Conservation (phyloP, 23 tunicate genomes). For the Ciona savignyi region DNA sequence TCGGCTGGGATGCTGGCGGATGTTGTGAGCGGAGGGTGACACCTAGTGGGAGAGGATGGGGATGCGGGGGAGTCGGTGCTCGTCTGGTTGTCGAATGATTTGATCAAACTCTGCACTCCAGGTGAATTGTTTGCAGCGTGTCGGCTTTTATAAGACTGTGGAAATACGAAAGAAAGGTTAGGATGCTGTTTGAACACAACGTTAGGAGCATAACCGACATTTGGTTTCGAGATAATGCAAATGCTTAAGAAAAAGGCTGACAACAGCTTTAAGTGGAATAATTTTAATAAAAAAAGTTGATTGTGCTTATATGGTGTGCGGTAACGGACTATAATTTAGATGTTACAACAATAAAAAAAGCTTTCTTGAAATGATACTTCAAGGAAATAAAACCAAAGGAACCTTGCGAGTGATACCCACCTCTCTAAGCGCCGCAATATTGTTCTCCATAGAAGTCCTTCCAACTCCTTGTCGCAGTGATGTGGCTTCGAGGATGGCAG, state of each 20-base stretch:
- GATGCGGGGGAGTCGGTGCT: constrained; percentile 1
- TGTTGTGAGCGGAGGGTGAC: constrained; percentile 4
- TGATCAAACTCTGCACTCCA: constrained; percentile 89
- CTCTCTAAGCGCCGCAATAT: constrained; percentile 56
- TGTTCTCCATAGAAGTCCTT: constrained; percentile 38
- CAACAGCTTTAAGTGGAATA: too few species aligned
- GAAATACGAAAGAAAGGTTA: too few species aligned
- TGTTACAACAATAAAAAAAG: background rate
- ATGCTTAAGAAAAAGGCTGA: too few species aligned
- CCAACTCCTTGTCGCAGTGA: constrained; percentile 27
- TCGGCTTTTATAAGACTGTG: constrained; percentile 27
- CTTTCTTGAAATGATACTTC: background rate
- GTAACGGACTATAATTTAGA: background rate
- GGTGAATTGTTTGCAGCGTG: constrained; percentile 60
- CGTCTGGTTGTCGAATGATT: constrained; percentile 61
- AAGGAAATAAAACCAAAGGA: background rate
- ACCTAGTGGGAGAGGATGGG: constrained; percentile 10
- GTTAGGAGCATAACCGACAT: too few species aligned
- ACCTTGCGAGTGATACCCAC: constrained; percentile 5
- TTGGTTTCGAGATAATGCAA: too few species aligned
- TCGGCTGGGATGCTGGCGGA: constrained; percentile 7
- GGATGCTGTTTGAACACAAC: too few species aligned
- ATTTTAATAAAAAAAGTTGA: too few species aligned
- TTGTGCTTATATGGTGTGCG: too few species aligned
- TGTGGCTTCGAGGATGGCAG: constrained; percentile 39